Conservation (phyloP, 2,113 vertebrate genomes). For the Phainopepla nitens region DNA sequence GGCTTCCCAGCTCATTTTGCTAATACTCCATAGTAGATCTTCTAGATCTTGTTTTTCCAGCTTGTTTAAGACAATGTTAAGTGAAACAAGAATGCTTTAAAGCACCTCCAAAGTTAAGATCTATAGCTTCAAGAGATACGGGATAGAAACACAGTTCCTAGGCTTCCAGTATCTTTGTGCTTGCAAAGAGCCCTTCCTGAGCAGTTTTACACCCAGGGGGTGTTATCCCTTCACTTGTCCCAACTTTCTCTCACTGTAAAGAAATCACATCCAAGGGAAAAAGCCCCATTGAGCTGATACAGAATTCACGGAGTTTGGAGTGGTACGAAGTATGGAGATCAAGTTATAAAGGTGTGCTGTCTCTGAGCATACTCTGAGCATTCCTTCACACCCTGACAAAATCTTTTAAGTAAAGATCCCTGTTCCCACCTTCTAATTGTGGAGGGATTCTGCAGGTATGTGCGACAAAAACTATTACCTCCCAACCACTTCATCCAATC, state of each 20-base stretch:
- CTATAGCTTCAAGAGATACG: not conserved
- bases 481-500: not conserved
- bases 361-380: not conserved
- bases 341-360: not conserved
- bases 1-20: not conserved
- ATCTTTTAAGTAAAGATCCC: not conserved
- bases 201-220: not conserved
- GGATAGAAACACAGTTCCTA: not conserved
- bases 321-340: not conserved
- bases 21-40: not conserved
- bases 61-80: not conserved
- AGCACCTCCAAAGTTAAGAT: not conserved
- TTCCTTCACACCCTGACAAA: not conserved
- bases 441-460: not conserved
- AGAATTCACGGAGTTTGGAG: not conserved
- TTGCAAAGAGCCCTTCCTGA: not conserved
- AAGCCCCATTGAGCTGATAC: not conserved
- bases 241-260: not conserved
- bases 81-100: not conserved
- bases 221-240: not conserved
- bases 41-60: not conserved
- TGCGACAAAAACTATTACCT: not conserved
- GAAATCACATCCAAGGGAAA: not conserved
- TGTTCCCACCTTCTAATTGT: not conserved
- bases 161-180: not conserved